Base-by-base conservation (phyloP, 2,888 invertebrate species). In the Hylaea fasciaria region DNA sequence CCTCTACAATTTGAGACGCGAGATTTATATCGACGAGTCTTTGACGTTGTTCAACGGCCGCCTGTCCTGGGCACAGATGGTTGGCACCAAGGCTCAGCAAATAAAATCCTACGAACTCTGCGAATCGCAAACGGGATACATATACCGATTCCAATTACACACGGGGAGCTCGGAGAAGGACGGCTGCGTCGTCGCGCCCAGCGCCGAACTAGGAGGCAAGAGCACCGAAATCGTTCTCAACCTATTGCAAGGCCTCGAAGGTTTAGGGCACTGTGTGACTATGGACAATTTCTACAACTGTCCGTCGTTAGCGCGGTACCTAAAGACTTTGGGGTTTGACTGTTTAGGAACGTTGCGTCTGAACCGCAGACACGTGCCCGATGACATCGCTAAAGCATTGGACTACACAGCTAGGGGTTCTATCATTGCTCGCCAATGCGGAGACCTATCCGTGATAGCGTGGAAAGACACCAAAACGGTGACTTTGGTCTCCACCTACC, bases 71-170 rank as follows among this genome's bases (percentile, higher is more conserved):
- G 43, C 56, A 16, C 68, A 69, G 22, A 48, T 48, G 10, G 70
- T 68, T 40, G 41, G 62, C 22, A 46, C 67, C 12, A 70, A 72
- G 59, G 47, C 66, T 50, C 65, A 64, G 0, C 62, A 57, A 0
- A 69, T 71, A 0, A 71, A 73, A 13, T 67, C 69, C 2, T 72
- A 45, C 44, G 72, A 73, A 39, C 51, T 73, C 0, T 73, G 69
- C 28, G 72, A 72, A 50, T 58, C 68, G 0, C 3, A 13, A 9
- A 66, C 69, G 0, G 71, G 73, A 1, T 73, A 70, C 50, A 40
- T 71, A 57, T 58, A 49, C 29, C 46, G 48, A 17, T 67, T 71
- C 22, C 29, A 54, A 11, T 63, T 70, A 0, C 68, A 69, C 29
- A 65, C 47, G 14, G 51, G 57, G 46, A 49, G 46, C 17, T 41